Conservation (phyloP, 2,888 invertebrate genomes). For the Leptopilina syphax region DNA sequence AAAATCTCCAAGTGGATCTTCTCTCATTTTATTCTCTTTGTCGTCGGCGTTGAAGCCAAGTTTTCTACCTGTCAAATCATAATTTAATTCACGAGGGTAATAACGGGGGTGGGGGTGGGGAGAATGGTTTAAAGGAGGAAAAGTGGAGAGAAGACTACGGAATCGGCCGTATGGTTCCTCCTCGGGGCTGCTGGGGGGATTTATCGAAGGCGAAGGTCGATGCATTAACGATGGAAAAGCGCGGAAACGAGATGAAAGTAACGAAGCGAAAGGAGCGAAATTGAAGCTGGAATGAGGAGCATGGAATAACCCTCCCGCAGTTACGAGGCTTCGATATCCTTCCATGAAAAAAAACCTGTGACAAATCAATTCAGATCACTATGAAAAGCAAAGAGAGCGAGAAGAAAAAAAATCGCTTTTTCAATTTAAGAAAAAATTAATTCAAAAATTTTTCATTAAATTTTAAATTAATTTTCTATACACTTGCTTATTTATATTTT, state of each 20-base stretch:
- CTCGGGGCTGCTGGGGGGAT: conserved; percentile 52
- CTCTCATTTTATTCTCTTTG: conserved; percentile 22
- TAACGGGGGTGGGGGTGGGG: conserved; percentile 45
- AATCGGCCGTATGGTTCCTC: conserved; percentile 39
- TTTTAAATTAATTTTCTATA: too few species aligned
- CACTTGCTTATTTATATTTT: too few species aligned
- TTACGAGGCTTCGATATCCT: conserved; percentile 33
- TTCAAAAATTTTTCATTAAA: too few species aligned
- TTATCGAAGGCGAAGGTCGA: conserved; percentile 69
- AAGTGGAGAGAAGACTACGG: conserved; percentile 29
- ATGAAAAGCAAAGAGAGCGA: conserved; percentile 48
- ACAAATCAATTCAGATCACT: conserved; percentile 70
- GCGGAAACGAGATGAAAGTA: conserved; percentile 65
- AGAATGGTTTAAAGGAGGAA: conserved; percentile 35
- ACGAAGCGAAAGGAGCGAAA: conserved; percentile 67
- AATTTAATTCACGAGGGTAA: conserved; percentile 64
- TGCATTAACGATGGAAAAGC: conserved; percentile 69
- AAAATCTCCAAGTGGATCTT: not conserved
- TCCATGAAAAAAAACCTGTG: conserved; percentile 58
- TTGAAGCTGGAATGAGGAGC: conserved; percentile 56
- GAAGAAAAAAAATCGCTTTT: conserved; percentile 41
- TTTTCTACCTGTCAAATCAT: conserved; percentile 60
- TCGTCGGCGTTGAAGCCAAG: conserved; percentile 28
- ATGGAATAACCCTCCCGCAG: conserved; percentile 43
- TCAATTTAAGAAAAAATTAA: too few species aligned